Evolutionary conservation across 2,797 vertebrate species (phyloP), one percentile per base, ranked within the genome.

Genomic region (Pangasius macronema): DNA sequence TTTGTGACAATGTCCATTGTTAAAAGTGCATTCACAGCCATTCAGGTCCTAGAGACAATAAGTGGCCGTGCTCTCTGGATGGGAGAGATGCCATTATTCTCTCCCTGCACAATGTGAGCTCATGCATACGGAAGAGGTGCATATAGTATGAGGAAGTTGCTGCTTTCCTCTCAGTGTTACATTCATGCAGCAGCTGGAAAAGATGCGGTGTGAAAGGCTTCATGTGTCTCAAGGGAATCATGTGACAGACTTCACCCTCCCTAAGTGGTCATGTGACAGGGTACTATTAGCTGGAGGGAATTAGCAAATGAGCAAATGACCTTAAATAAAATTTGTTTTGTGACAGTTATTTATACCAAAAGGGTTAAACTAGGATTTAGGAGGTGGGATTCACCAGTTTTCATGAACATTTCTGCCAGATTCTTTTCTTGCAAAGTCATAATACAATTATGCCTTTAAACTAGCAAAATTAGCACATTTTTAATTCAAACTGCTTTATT

Each of bases 81-180:
- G n/a, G 57, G 81, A 65, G 24, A 67, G 30, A 68, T 51, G 82
- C 49, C 30, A 68, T 83, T 83, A 53, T 83, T 83, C 63, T 83
- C 46, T 13, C 27, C 3, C 61, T 2, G 6, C 24, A 55, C 82
- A 70, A 24, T 65, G 49, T 49, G 30, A 68, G 63, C 82, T 83
- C 82, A 83, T 36, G 11, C 24, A 22, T 33, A 11, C n/a, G 82
- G 82, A 83, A 68, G 65, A 53, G 46, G 30, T 68, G 30, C 49
- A 83, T 83, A 83, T 83, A 70, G 82, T 42, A 0, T 70, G 5
- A 70, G 82, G 82, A 83, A 83, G 63, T 83, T 36, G 7, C 65
- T 11, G 5, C 16, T 83, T 83, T 83, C 82, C 82, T 83, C 20
- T 67, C 82, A 68, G n/a, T 67, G 81, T 83, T 83, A 3, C n/a